phyloP scores from a whole-genome alignment of 2,113 vertebrate species.

The Psettodes erumei region DNA sequence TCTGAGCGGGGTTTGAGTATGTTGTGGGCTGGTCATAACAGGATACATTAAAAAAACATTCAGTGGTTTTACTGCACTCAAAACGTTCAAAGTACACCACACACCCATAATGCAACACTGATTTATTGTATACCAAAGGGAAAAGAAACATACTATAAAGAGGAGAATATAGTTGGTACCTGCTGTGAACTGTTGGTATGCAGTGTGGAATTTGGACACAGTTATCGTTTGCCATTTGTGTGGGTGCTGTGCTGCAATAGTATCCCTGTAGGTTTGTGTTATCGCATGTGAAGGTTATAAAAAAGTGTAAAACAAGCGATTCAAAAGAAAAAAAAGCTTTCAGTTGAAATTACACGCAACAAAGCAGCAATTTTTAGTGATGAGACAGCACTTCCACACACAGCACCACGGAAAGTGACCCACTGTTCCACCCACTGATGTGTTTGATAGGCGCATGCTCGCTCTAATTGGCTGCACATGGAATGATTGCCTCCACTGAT shows the following conservation, averaged over 20 bases:
- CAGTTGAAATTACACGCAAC: background rate
- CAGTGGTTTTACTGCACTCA: background rate
- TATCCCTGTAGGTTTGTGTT: background rate
- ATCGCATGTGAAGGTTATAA: background rate
- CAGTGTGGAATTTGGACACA: constrained; percentile 26
- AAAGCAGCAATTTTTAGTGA: background rate
- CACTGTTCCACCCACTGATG: constrained; percentile 32
- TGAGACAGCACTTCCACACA: constrained; percentile 23
- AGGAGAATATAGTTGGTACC: background rate
- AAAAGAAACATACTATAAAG: background rate
- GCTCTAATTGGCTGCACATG: constrained; percentile 80
- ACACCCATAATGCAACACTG: background rate
- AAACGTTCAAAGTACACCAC: background rate
- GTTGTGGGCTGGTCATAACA: background rate
- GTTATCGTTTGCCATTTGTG: constrained; percentile 1
- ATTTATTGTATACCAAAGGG: background rate
- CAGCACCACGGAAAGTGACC: constrained; percentile 34
- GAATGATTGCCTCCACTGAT: constrained; percentile 80
- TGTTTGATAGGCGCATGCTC: constrained; percentile 59
- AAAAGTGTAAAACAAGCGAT: background rate
- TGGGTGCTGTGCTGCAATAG: constrained; percentile 24
- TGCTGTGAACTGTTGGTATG: background rate
- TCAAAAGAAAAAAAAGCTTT: background rate
- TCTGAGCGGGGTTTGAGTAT: background rate
- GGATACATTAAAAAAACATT: background rate